These are phyloP conservation scores for Atta texana DNA, from an alignment of 1,140 invertebrate genomes.

Conservation along the genomic window DNA sequence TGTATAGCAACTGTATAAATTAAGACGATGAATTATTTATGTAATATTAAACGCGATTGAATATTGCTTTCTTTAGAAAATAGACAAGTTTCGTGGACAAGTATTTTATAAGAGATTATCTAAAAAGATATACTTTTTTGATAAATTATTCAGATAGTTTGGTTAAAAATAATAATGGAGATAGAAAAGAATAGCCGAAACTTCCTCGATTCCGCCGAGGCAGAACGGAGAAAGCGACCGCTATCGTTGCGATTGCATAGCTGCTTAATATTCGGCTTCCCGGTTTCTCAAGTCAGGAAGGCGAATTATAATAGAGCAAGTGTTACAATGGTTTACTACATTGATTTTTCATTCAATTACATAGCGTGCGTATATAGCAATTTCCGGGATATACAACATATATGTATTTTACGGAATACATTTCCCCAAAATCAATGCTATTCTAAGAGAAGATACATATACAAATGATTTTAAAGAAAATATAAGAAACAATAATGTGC, in stretches of 20 bases:
- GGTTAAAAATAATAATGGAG: constrained; percentile 47
- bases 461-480: background rate
- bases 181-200: constrained; percentile 63
- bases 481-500: background rate
- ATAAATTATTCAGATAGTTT: constrained; percentile 26
- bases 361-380: background rate
- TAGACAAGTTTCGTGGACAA: background rate
- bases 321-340: constrained; percentile 52
- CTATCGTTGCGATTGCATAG: constrained; percentile 56
- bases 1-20: background rate
- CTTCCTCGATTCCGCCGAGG: constrained; percentile 74
- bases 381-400: constrained; percentile 16
- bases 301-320: constrained; percentile 66
- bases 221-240: constrained; percentile 75
- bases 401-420: background rate
- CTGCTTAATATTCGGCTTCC: constrained; percentile 61
- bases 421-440: background rate
- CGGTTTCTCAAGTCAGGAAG: constrained; percentile 74
- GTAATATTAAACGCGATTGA: background rate
- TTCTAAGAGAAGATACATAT: background rate
- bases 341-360: constrained; percentile 54
- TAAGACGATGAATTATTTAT: background rate
- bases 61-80: background rate
- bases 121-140: constrained; percentile 16
- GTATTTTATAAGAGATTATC: background rate